Percentiles rank a stretch among this genome's conserved stretches.
phyloP scores from a whole-genome alignment of 2,113 vertebrate genomes.

The Lipophrys pholis region DNA sequence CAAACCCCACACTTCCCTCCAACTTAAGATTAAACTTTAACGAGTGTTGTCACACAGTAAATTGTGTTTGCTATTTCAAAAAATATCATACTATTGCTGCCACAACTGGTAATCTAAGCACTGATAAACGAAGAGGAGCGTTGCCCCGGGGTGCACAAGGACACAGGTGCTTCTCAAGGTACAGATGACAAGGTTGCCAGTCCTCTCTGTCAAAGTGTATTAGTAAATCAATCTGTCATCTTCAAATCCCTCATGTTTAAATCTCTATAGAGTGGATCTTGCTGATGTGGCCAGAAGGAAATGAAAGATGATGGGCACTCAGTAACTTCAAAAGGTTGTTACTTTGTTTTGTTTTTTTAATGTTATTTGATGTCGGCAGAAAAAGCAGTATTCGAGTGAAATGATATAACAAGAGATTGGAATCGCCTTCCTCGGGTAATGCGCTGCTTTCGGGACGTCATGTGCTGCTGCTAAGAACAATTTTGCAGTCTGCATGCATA shows the following conservation, averaged over 20 bases:
- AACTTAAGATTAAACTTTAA: slow-evolving; percentile 72
- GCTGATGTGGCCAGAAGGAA: slow-evolving; percentile 60
- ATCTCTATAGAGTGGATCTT: slow-evolving; percentile 59
- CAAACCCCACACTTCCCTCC: slow-evolving; percentile 26
- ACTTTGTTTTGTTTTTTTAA: slow-evolving; percentile 52
- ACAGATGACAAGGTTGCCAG: slow-evolving; percentile 71
- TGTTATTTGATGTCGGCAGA: slow-evolving; percentile 54
- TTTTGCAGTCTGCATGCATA: slow-evolving; percentile 28
- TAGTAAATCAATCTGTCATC: slow-evolving; percentile 83
- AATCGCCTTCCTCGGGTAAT: slow-evolving; percentile 62
- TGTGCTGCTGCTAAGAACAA: slow-evolving; percentile 11
- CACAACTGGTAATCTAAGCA: slow-evolving; percentile 65
- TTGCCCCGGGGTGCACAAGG: slow-evolving; percentile 68
- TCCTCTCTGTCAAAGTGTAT: slow-evolving; percentile 77
- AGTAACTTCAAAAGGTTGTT: slow-evolving; percentile 69
- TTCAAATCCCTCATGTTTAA: slow-evolving; percentile 62
- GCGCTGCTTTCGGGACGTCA: slow-evolving; percentile 23
- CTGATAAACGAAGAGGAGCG: slow-evolving; percentile 66
- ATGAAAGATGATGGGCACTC: slow-evolving; percentile 72
- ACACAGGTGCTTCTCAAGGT: slow-evolving; percentile 81
- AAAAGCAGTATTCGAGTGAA: slow-evolving; percentile 44
- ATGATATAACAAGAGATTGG: slow-evolving; percentile 55
- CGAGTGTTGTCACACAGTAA: slow-evolving; percentile 68
- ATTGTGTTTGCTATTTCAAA: slow-evolving; percentile 70
- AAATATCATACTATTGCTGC: slow-evolving; percentile 59